A percentile compares a stretch with the other conserved stretches of the same genome.
Evolutionary conservation across 2,888 invertebrate genomes (phyloP).

Genomic region (Tenthredo notha): DNA sequence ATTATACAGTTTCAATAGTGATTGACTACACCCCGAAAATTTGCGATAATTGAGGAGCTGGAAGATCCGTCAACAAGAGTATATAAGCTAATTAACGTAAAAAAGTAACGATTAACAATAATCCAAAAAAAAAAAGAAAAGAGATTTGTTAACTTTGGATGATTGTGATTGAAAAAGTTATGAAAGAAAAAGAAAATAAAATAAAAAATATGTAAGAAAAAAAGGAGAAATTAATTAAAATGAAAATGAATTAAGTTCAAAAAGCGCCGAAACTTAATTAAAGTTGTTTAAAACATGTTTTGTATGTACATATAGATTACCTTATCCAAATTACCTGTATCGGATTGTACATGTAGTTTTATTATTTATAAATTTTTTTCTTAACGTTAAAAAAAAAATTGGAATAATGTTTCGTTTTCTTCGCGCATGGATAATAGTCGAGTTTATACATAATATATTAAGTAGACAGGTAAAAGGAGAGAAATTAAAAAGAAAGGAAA

Average conservation of each 20-base stretch:
- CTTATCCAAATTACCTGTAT: conserved; percentile 5
- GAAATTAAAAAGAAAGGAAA: conserved; percentile 41
- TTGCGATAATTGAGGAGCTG: neutral
- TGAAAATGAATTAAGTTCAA: conserved; percentile 44
- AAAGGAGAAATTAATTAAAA: conserved; percentile 56
- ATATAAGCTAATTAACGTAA: neutral
- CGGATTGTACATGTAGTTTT: conserved; percentile 8
- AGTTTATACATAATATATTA: neutral
- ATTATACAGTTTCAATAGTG: neutral
- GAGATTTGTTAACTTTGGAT: conserved; percentile 15
- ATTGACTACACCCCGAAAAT: conserved; percentile 1
- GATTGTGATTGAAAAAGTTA: conserved; percentile 43
- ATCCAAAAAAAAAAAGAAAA: neutral
- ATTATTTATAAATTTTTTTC: conserved; percentile 11
- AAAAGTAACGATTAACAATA: neutral
- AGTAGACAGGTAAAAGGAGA: conserved; percentile 25
- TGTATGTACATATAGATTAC: conserved; percentile 13
- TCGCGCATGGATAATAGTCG: neutral
- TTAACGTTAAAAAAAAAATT: neutral
- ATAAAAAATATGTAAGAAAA: conserved; percentile 54
- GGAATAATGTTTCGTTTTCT: conserved; percentile 32
- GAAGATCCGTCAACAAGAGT: neutral
- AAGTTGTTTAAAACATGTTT: conserved; percentile 2
- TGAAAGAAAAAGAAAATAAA: conserved; percentile 56
- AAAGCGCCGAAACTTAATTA: conserved; percentile 38